Evolutionary conservation across 2,888 invertebrate species (phyloP).

Genomic region (Gandaritis pyraliata): DNA sequence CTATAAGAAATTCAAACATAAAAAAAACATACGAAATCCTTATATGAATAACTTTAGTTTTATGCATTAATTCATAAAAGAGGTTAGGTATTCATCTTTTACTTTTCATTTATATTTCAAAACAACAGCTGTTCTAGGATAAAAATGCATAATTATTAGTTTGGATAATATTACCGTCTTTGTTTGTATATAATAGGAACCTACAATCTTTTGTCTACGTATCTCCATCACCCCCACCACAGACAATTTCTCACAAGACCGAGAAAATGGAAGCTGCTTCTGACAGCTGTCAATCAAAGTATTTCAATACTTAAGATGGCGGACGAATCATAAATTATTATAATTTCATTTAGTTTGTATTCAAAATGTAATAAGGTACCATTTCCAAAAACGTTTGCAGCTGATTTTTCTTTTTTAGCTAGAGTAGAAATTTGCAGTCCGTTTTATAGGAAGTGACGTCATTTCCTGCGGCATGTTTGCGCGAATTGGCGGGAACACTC

Average conservation of each 20-base stretch:
- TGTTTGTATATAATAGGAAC: no score
- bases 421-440: not conserved
- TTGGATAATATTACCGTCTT: no score
- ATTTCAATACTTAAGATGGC: constrained; percentile 7
- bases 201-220: not conserved
- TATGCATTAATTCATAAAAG: no score
- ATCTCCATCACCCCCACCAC: not conserved
- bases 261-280: not conserved
- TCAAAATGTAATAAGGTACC: not conserved
- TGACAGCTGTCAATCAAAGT: constrained; percentile 7
- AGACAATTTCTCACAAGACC: not conserved
- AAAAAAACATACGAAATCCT: no score
- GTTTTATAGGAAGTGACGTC: constrained; percentile 12
- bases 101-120: no score
- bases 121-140: no score
- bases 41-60: no score
- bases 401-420: not conserved
- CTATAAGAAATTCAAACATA: no score
- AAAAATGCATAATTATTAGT: no score
- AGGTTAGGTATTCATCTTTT: no score
- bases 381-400: not conserved
- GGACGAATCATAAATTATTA: not conserved
- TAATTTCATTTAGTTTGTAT: not conserved
- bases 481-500: constrained; percentile 23
- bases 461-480: constrained; percentile 49